A percentile compares a stretch with the other conserved stretches of the same genome.
Conservation (phyloP, 2,797 vertebrate genomes). For the Xiphophorus birchmanni region DNA sequence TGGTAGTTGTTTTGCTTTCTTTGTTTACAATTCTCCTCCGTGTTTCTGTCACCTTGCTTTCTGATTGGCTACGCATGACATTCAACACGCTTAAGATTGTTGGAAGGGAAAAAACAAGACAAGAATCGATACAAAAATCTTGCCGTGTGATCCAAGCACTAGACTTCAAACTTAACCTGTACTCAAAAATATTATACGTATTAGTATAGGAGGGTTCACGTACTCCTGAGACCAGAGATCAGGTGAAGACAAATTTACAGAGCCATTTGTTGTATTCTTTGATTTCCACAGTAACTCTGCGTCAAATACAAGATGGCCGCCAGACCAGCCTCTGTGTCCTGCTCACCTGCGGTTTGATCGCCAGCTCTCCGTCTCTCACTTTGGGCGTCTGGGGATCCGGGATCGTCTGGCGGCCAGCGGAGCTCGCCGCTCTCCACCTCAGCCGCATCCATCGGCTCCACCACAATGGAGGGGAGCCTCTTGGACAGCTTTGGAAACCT, state of each 20-base stretch:
- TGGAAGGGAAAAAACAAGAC: no score
- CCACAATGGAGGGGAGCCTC: slow-evolving; percentile 90
- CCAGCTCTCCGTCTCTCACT: slow-evolving; percentile 26
- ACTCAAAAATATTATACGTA: neutral
- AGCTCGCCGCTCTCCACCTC: slow-evolving; percentile 92
- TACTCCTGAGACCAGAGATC: neutral
- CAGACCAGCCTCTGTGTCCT: neutral
- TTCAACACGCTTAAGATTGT: no score
- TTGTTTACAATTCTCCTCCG: no score
- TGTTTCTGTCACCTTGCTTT: no score
- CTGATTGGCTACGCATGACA: no score
- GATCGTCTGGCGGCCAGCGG: slow-evolving; percentile 90
- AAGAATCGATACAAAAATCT: no score
- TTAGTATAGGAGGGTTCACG: neutral
- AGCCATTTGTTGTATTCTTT: neutral
- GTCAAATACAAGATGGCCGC: slow-evolving; percentile 8
- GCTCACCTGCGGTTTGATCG: slow-evolving; percentile 54
- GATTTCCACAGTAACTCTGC: neutral
- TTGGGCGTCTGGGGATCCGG: slow-evolving; percentile 74
- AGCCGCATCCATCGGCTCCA: slow-evolving; percentile 85
- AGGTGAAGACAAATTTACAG: neutral
- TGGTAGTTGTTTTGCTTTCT: no score
- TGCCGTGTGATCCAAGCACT: neutral
- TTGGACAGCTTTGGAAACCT: slow-evolving; percentile 89
- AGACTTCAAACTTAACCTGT: neutral